Percentiles rank a stretch among this genome's conserved stretches.
Conservation (phyloP, 2,113 vertebrate genomes). For the Argyrosomus japonicus region DNA sequence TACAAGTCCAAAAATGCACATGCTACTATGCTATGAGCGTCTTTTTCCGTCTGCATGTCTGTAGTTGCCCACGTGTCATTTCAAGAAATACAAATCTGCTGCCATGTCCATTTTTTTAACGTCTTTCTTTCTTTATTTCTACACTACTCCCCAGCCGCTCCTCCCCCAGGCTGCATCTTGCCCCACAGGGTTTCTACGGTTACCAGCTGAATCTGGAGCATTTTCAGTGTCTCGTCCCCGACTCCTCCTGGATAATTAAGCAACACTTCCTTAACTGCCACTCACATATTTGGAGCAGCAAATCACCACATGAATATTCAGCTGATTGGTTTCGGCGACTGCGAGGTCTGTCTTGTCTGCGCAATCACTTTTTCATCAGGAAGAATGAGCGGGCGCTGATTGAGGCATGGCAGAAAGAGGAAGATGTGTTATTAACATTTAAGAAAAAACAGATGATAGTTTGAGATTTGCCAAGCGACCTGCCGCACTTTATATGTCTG, state of each 20-base stretch:
- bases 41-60: conserved; percentile 16
- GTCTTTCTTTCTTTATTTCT: conserved; percentile 27
- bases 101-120: neutral
- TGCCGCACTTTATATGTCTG: neutral
- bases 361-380: conserved; percentile 60
- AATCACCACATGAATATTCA: conserved; percentile 63
- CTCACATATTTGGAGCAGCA: conserved; percentile 42
- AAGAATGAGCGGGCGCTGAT: conserved; percentile 12
- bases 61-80: neutral
- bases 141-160: conserved; percentile 5
- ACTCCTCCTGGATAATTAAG: conserved; percentile 67
- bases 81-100: neutral
- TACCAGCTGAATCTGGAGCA: conserved; percentile 55
- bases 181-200: conserved; percentile 59
- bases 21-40: neutral
- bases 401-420: conserved; percentile 6
- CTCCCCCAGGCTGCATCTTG: conserved; percentile 39
- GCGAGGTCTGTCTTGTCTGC: conserved; percentile 24
- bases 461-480: neutral
- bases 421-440: conserved; percentile 26
- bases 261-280: conserved; percentile 30
- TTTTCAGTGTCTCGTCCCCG: conserved; percentile 32
- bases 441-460: conserved; percentile 22
- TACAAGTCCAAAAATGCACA: neutral
- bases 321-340: conserved; percentile 53